Conservation (phyloP, 2,888 invertebrate genomes). For the Heliconius aoede region DNA sequence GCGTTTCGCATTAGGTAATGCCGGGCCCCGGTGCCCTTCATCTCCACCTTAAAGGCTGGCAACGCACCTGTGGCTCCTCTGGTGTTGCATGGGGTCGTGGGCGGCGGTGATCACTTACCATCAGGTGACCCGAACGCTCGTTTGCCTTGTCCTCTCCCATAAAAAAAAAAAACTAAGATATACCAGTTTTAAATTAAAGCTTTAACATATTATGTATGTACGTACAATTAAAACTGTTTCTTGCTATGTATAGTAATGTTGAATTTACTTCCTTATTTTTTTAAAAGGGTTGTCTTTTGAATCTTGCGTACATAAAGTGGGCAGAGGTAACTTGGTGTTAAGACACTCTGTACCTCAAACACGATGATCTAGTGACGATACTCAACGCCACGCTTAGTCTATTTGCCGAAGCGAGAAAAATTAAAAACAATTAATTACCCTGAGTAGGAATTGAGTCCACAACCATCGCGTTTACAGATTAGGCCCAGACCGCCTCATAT, state of each 20-base stretch:
- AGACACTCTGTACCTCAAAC: neutral
- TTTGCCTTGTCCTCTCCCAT: too few species aligned
- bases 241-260: neutral
- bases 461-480: neutral
- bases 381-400: too few species aligned
- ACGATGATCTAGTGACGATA: too few species aligned
- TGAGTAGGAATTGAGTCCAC: neutral
- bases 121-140: too few species aligned
- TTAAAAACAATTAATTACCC: neutral
- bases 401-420: neutral
- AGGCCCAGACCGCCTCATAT: neutral
- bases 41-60: too few species aligned
- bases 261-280: slow-evolving; percentile 12
- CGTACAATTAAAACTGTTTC: neutral
- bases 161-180: neutral
- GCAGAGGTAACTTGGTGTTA: neutral
- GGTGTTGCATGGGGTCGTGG: too few species aligned
- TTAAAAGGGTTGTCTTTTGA: neutral
- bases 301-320: neutral
- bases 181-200: neutral
- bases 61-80: too few species aligned
- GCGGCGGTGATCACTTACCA: too few species aligned
- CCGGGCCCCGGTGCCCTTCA: too few species aligned
- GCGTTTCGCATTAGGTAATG: too few species aligned
- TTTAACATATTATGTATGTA: neutral